Base-by-base conservation (phyloP, 2,797 vertebrate species). In the Micrastur ruficollis region DNA sequence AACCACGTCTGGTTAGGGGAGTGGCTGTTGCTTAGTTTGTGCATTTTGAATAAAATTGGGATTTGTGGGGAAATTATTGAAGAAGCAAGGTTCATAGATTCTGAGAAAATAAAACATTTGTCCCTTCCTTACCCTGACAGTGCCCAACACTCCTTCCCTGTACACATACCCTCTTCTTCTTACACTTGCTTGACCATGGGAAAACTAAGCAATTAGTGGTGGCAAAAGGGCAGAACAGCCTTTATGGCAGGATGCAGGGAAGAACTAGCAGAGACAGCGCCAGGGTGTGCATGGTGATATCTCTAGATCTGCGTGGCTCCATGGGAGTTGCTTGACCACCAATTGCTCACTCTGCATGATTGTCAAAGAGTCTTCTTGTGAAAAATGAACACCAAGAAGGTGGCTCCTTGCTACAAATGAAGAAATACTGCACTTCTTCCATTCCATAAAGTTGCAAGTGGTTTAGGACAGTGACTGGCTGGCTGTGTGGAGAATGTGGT, bases 231-330 rank as follows among this genome's bases (percentile, higher is more conserved):
- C 58, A 53, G 34, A 89, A 49, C 5, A 94, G 10, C 14, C 32
- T 81, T 80, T 49, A 8, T 2, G 4, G 29, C 13, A 25, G 6
- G 10, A 38, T 26, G 19, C 16, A 66, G 20, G 46, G 29, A 79
- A 82, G 14, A 59, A 23, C 6, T n/a, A 52, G 34, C 25, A 67
- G 27, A 68, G 7, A 14, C 16, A 29, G 12, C 19, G 63, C 11
- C 25, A 59, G 40, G 3, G 14, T 1, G 1, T 31, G 6, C 1
- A 1, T 42, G 47, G 23, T 47, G 47, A 25, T 55, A 14, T 34
- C 52, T 67, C 18, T 29, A 44, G 52, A 49, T 36, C 47, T 82
- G 27, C 6, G 14, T 15, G 17, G 16, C 9, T 38, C 29, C 23
- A 15, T 5, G 2, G 8, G 22, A 36, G 29, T 63, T 81, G 3